These are phyloP conservation scores for Lathamus discolor DNA, from an alignment of 2,113 vertebrate genomes.

Conservation along the genomic window DNA sequence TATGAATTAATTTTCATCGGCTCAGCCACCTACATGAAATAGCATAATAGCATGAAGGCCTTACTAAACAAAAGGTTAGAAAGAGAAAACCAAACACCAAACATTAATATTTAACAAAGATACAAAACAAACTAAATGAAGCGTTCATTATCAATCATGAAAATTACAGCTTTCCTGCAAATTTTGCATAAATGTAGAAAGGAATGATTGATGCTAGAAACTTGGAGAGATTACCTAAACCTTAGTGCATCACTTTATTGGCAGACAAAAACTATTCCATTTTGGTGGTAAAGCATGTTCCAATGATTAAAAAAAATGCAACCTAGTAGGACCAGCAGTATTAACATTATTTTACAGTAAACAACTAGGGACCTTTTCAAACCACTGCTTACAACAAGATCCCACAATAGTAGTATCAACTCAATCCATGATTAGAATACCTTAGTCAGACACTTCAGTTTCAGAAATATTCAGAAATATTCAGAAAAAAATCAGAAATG, in stretches of 20 bases:
- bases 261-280: background rate
- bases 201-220: background rate
- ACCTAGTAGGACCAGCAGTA: background rate
- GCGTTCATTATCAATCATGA: background rate
- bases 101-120: background rate
- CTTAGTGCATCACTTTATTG: background rate
- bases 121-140: conserved; percentile 7
- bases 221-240: background rate
- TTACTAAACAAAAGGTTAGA: background rate
- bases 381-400: background rate
- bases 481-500: background rate
- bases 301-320: background rate
- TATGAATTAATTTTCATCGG: background rate
- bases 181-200: background rate
- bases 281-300: background rate
- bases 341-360: background rate
- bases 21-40: background rate
- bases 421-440: background rate
- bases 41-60: background rate
- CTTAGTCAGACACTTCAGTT: background rate
- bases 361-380: background rate
- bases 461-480: background rate
- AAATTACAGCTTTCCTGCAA: background rate
- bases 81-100: background rate
- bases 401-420: background rate